Percentiles rank a stretch among this genome's conserved stretches.
These are phyloP conservation scores for Acanthosoma haemorrhoidale DNA, from an alignment of 2,888 invertebrate genomes.

Conservation along the genomic window DNA sequence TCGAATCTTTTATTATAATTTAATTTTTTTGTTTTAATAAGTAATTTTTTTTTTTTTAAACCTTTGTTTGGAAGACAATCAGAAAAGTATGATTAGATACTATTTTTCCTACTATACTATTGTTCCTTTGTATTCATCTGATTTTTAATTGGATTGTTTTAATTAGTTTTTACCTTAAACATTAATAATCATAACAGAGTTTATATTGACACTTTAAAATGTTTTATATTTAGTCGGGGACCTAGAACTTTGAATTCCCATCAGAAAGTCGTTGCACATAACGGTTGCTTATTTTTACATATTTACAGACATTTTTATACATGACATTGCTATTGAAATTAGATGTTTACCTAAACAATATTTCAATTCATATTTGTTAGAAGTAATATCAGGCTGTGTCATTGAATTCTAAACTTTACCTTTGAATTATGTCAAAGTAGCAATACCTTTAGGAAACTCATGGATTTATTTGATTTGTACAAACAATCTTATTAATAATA, in stretches of 20 bases:
- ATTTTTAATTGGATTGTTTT: not conserved
- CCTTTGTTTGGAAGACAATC: not conserved
- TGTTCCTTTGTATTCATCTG: not conserved
- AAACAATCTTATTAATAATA: too few relatives aligned
- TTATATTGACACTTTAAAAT: not conserved
- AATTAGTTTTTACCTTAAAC: not conserved
- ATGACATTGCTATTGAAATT: not conserved
- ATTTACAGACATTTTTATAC: constrained; percentile 6
- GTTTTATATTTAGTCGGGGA: constrained; percentile 3
- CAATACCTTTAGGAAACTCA: too few relatives aligned
- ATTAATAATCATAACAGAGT: not conserved
- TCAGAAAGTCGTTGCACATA: not conserved
- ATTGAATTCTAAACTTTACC: not conserved
- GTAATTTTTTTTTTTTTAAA: not conserved
- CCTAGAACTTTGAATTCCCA: not conserved
- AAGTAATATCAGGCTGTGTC: constrained; percentile 4
- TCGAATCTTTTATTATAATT: not conserved
- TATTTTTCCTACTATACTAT: too few relatives aligned
- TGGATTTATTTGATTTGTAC: too few relatives aligned
- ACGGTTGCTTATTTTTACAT: constrained; percentile 1
- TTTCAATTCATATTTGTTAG: not conserved
- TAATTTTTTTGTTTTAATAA: not conserved
- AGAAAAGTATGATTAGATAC: constrained; percentile 1
- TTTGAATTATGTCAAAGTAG: not conserved
- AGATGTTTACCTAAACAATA: not conserved